Conservation (phyloP, 2,113 vertebrate species). For the Eleginops maclovinus region DNA sequence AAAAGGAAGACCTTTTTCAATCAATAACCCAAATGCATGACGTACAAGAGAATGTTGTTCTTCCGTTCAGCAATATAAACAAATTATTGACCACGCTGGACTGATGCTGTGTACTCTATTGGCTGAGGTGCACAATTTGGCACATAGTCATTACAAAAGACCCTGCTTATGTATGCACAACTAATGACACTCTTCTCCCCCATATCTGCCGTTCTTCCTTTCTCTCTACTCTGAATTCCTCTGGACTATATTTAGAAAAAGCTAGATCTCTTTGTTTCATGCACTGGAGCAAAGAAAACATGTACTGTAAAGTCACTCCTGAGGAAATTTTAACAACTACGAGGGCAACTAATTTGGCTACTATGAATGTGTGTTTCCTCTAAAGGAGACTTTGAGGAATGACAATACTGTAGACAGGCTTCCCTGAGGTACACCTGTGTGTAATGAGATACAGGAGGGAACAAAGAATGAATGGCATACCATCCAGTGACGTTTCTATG, state of each 20-base stretch:
- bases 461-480: background rate
- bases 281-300: background rate
- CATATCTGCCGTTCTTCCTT: background rate
- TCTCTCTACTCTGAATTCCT: conserved; percentile 25
- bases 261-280: conserved; percentile 9
- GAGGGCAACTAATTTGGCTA: background rate
- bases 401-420: conserved; percentile 1
- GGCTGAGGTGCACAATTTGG: conserved; percentile 30
- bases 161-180: conserved; percentile 57
- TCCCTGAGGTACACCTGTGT: background rate
- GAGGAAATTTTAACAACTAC: background rate
- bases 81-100: conserved; percentile 44
- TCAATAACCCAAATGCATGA: conserved; percentile 11
- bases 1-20: background rate
- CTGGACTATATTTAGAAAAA: conserved; percentile 50
- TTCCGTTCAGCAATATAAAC: conserved; percentile 28
- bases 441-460: conserved; percentile 2
- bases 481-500: background rate
- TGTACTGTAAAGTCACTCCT: background rate
- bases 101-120: background rate
- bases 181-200: conserved; percentile 45
- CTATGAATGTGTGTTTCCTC: background rate
- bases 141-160: conserved; percentile 51
- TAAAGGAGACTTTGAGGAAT: conserved; percentile 5
- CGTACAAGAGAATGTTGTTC: conserved; percentile 8